These are phyloP conservation scores for Sycophaga agraensis DNA, from an alignment of 1,140 invertebrate species.

Conservation along the genomic window DNA sequence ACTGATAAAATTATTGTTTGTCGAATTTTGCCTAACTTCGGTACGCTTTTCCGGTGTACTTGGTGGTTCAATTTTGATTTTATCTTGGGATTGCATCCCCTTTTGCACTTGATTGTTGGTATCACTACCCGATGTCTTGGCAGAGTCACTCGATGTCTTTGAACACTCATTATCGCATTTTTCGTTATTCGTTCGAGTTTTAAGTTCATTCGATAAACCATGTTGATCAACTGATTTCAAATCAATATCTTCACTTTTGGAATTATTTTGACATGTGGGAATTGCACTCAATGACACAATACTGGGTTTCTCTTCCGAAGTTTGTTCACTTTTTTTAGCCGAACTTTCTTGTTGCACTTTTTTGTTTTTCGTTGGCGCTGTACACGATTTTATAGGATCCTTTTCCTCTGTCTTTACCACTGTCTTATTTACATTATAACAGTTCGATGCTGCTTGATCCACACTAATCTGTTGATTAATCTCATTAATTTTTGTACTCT, in stretches of 20 bases:
- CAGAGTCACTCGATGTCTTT: neutral
- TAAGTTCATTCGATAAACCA: constrained; percentile 19
- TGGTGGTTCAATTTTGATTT: constrained; percentile 3
- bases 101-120: constrained; percentile 8
- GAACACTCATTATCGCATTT: constrained; percentile 26
- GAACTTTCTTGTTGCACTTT: constrained; percentile 19
- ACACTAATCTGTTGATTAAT: constrained; percentile 31
- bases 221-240: constrained; percentile 17
- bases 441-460: constrained; percentile 13
- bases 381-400: constrained; percentile 35
- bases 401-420: constrained; percentile 31
- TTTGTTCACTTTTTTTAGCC: constrained; percentile 25
- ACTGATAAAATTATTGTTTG: constrained; percentile 44
- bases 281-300: neutral
- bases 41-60: constrained; percentile 6
- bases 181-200: constrained; percentile 31
- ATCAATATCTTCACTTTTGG: constrained; percentile 22
- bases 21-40: constrained; percentile 24
- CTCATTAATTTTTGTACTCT: constrained; percentile 42
- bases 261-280: neutral
- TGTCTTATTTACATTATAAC: constrained; percentile 34
- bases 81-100: neutral
- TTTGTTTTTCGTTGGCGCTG: constrained; percentile 32
- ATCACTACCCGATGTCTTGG: neutral
- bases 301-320: neutral